Evolutionary conservation across 2,888 invertebrate species (phyloP), one percentile per base, ranked within the genome.

Genomic region (Octonoba sinensis): DNA sequence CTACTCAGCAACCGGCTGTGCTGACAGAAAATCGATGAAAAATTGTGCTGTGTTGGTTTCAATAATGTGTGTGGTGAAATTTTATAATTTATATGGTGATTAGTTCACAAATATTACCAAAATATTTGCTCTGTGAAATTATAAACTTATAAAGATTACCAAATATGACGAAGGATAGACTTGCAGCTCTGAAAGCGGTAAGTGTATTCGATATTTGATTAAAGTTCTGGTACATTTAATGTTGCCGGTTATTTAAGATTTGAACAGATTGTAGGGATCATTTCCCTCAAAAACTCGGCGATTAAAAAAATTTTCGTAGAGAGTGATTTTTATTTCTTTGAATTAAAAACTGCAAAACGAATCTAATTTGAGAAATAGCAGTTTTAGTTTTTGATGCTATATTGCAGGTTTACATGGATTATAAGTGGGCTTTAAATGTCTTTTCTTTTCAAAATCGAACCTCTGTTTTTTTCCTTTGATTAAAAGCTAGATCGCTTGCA

Each of bases 101-200:
- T 82, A 82, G 65, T 59, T 64, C 36, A 46, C 24, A 59, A 59
- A 70, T 73, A 75, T 44, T 49, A 20, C 44, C n/a, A 57, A 70
- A 56, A 75, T 70, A 70, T 69, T 78, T 65, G 66, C 57, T 65
- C 69, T 54, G 64, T 82, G 70, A 82, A 71, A 75, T 64, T 75
- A 75, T 75, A 82, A 82, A 82, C 75, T 82, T 67, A 15, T 69
- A 72, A 72, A 76, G 69, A 18, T 66, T 60, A 76, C 64, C 65
- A 85, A 73, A 54, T 27, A 86, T 86, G 86, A 86, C 85, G 51
- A 85, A 85, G 82, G 86, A 86, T 83, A 85, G 86, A 66, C 82
- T 85, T 72, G 85, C 86, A 71, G 86, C 86, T 15, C 71, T 86
- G 49, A 85, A 85, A 84, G 86, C 86, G 84, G 86, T 86, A 81